These are phyloP conservation scores for Pseudochaenichthys georgianus DNA, from an alignment of 2,797 vertebrate species.

Conservation along the genomic window DNA sequence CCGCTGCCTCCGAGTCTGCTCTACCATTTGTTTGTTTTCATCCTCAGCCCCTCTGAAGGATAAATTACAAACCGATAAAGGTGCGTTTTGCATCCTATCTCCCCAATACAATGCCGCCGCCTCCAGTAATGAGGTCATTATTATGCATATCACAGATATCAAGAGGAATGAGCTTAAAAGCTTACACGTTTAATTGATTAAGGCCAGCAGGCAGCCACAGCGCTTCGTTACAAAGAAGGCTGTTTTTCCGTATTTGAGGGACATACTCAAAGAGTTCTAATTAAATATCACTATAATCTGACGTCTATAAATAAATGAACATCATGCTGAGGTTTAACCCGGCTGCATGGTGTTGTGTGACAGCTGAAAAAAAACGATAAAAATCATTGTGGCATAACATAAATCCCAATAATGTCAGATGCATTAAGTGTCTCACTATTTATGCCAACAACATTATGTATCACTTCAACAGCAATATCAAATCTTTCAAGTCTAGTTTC, in stretches of 20 bases:
- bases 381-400: not conserved
- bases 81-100: conserved; percentile 60
- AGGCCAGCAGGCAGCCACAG: conserved; percentile 40
- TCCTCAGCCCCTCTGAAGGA: conserved; percentile 35
- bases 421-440: not conserved
- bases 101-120: conserved; percentile 48
- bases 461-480: not conserved
- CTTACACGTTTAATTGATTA: conserved; percentile 75
- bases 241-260: conserved; percentile 62
- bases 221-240: conserved; percentile 41
- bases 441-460: not conserved
- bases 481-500: too few species aligned
- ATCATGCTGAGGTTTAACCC: conserved; percentile 14
- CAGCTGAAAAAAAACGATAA: not conserved
- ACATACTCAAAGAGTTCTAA: conserved; percentile 48
- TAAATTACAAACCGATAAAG: conserved; percentile 62
- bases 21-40: conserved; percentile 12
- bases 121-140: conserved; percentile 67
- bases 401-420: too few species aligned
- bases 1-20: conserved; percentile 36
- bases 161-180: conserved; percentile 72
- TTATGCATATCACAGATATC: conserved; percentile 73
- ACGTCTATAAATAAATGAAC: conserved; percentile 38
- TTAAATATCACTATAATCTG: conserved; percentile 55
- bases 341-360: not conserved